A percentile compares a stretch with the other conserved stretches of the same genome.
phyloP scores from a whole-genome alignment of 2,888 invertebrate genomes.

The Magallana nippona region DNA sequence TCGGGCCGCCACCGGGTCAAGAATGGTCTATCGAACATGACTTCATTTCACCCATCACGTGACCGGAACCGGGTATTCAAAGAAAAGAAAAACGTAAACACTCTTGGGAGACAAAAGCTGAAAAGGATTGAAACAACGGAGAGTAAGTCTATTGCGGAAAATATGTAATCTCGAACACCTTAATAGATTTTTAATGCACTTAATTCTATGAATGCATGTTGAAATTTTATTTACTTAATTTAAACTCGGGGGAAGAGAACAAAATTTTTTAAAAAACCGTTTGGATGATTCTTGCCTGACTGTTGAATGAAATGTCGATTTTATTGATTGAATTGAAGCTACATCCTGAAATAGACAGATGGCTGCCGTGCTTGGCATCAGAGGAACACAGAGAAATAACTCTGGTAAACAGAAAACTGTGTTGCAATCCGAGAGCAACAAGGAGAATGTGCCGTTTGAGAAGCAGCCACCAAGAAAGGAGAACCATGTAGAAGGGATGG shows the following conservation, averaged over 20 bases:
- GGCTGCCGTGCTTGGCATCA: background rate
- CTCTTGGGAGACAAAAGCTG: no score
- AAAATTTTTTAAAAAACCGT: no score
- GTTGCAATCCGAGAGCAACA: background rate
- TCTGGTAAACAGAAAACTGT: background rate
- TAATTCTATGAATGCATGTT: no score
- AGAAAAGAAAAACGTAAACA: background rate
- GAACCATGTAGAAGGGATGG: constrained; percentile 15
- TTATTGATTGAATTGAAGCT: no score
- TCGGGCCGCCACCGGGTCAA: background rate
- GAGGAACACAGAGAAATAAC: background rate
- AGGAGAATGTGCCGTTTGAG: constrained; percentile 17
- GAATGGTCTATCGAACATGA: constrained; percentile 7
- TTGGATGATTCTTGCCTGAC: no score
- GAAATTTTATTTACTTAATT: no score
- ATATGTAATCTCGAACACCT: no score
- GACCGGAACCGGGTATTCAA: constrained; percentile 8
- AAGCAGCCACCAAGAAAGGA: background rate
- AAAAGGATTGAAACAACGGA: no score
- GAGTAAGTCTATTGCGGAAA: no score
- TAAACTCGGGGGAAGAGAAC: no score
- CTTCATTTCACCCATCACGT: background rate
- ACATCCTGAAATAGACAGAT: background rate
- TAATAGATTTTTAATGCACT: no score
- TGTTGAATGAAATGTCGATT: no score